Evolutionary conservation across 1,140 invertebrate species (phyloP), one percentile per base, ranked within the genome.

Genomic region (Trichogramma pretiosum): DNA sequence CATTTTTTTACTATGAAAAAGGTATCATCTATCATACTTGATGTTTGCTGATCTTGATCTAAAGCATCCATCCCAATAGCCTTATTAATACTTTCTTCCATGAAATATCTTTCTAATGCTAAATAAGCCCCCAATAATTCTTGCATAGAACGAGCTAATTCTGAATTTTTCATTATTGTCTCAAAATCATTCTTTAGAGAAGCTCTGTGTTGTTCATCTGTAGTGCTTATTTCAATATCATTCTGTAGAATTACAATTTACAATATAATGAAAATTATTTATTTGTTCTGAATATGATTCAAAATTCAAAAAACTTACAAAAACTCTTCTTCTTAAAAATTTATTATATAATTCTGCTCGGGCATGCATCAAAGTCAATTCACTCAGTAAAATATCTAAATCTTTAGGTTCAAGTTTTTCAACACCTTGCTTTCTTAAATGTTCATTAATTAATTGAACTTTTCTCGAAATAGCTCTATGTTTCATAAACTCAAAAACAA

Each of bases 1-100:
- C 90, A 93, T 74, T 99, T 98, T 56, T 93, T 88, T 1, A 98
- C 81, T 53, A 99, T 94, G 64, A 94, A 99, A 68, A 98, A 98
- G 3, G 96, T 84, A 74, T 99, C 94, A 70, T 99, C 96, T 0
- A 99, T 85, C 74, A 99, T 85, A 56, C 88, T 94, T 0, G 93
- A 95, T 3, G 83, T 89, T 48, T 85, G 76, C 38, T 85, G 80
- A 21, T 82, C 81, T 40, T 72, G 65, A 50, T 84, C 83, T 28
- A 84, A 67, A 1, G 74, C 74, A 60, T 98, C 93, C 77, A 98
- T 82, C 48, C 81, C 80, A 33, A 98, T 80, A 17, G 94, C 95
- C 70, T 98, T 99, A 23, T 84, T 79, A 0, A 98, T 85, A 63
- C 92, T 98, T 70, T 98, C 92, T 56, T 89, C 85, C 77, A 98